phyloP scores from a whole-genome alignment of 2,888 invertebrate genomes.

The Leptopilina myrica region DNA sequence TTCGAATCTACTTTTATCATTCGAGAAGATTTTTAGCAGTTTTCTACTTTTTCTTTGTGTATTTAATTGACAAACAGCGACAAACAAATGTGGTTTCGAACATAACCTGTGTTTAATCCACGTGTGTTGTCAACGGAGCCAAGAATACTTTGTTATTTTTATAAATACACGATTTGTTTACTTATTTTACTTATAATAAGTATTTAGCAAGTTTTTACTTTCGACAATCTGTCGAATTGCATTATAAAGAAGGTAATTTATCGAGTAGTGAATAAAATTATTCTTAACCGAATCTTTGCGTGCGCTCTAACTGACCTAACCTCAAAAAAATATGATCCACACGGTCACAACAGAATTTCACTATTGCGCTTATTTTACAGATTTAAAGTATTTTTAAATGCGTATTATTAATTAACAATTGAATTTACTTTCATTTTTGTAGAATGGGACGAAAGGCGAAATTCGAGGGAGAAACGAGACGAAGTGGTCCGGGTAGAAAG shows the following conservation, averaged over 20 bases:
- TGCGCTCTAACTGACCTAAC: not conserved
- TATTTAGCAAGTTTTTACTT: not conserved
- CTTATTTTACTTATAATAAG: not conserved
- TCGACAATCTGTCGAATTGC: not conserved
- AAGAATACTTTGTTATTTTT: not conserved
- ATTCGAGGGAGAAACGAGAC: conserved; percentile 83
- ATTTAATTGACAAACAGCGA: not conserved
- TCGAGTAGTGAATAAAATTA: not conserved
- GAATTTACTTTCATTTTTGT: not conserved
- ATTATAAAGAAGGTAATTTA: not conserved
- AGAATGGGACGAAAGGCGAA: conserved; percentile 92
- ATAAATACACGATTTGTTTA: not conserved
- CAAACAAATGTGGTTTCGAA: not conserved
- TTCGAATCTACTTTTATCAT: not conserved
- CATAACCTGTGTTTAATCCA: not conserved
- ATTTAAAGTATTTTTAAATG: too few species aligned
- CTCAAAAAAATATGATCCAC: not conserved
- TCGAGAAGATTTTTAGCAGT: not conserved
- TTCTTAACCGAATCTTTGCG: not conserved
- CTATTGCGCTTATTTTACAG: too few species aligned
- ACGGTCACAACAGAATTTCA: too few species aligned
- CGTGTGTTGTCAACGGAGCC: not conserved
- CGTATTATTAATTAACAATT: too few species aligned
- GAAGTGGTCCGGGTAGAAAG: conserved; percentile 91
- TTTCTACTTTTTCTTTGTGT: not conserved